These are phyloP conservation scores for Cephus pulcher DNA, from an alignment of 2,888 invertebrate genomes.

Conservation along the genomic window DNA sequence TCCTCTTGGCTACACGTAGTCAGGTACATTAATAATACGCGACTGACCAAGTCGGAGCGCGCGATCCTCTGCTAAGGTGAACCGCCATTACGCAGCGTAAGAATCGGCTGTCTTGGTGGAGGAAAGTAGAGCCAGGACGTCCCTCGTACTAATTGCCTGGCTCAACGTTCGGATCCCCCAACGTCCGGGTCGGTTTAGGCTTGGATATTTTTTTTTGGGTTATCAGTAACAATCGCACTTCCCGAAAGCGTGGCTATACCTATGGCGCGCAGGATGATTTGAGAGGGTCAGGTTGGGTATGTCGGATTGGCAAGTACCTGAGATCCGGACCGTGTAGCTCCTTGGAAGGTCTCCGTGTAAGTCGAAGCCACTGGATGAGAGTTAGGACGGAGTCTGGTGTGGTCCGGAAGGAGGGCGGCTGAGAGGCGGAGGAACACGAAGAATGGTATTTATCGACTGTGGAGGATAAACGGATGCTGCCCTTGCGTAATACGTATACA, in stretches of 20 bases:
- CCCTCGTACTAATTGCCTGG: neutral
- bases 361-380: neutral
- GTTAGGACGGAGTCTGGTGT: neutral
- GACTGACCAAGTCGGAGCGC: slow-evolving; percentile 52
- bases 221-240: neutral
- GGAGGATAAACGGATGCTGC: neutral
- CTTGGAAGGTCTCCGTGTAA: neutral
- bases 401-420: neutral
- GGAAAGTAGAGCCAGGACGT: neutral
- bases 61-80: neutral
- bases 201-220: slow-evolving; percentile 33
- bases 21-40: slow-evolving; percentile 57
- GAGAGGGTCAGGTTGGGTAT: neutral
- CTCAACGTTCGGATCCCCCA: neutral
- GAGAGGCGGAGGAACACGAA: neutral
- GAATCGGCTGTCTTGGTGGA: neutral
- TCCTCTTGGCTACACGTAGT: slow-evolving; percentile 50
- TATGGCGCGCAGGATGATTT: neutral
- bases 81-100: neutral
- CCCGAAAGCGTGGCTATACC: neutral
- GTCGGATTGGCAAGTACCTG: neutral
- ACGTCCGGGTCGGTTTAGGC: neutral
- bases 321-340: neutral
- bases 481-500: neutral
- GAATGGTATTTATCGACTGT: neutral